Conservation (phyloP, 1,140 invertebrate genomes). For the Pogonomyrmex californicus region DNA sequence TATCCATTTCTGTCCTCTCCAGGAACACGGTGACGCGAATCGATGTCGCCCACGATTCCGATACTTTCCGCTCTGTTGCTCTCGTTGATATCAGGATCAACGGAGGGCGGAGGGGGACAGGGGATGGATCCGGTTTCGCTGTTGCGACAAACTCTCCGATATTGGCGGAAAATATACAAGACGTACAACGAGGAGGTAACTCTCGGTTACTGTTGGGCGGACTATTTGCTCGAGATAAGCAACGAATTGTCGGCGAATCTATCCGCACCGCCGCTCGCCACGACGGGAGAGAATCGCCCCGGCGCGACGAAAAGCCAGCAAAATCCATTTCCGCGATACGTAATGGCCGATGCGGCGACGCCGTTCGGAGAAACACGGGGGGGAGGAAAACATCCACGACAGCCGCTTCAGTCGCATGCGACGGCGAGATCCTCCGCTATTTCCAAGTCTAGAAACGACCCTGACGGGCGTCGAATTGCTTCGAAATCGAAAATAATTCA, state of each 20-base stretch:
- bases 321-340: constrained; percentile 22
- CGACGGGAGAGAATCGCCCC: neutral
- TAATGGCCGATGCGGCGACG: neutral
- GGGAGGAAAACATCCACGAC: neutral
- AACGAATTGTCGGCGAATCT: constrained; percentile 4
- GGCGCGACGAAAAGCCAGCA: constrained; percentile 3
- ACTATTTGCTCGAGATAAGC: constrained; percentile 62
- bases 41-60: constrained; percentile 66
- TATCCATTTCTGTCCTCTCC: constrained; percentile 52
- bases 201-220: constrained; percentile 73
- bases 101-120: constrained; percentile 21
- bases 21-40: constrained; percentile 47
- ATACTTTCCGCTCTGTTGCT: constrained; percentile 63
- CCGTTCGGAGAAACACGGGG: neutral
- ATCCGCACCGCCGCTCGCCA: neutral
- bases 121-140: constrained; percentile 27
- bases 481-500: neutral
- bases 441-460: neutral
- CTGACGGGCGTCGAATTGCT: neutral
- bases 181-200: constrained; percentile 70
- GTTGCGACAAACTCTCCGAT: constrained; percentile 61
- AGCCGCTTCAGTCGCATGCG: neutral
- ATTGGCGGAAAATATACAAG: constrained; percentile 69
- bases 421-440: neutral
- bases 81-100: constrained; percentile 26